phyloP scores from a whole-genome alignment of 1,140 invertebrate species.

The Drosophila ambigua region DNA sequence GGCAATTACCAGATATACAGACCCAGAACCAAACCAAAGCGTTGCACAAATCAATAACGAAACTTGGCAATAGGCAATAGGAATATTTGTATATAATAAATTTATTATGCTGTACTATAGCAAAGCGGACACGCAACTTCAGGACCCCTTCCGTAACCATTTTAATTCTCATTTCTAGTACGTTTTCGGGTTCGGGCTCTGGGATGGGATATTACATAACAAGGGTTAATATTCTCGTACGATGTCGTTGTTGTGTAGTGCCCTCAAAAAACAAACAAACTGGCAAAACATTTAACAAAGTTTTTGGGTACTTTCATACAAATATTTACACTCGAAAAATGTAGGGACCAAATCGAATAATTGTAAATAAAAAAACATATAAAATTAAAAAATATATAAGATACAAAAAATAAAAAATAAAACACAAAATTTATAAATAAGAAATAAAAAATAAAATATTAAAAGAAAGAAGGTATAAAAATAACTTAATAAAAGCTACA shows the following conservation, averaged over 20 bases:
- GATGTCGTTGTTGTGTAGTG: constrained; percentile 29
- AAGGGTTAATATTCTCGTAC: constrained; percentile 67
- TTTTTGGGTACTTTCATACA: not conserved
- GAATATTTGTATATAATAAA: constrained; percentile 31
- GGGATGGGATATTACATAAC: constrained; percentile 57
- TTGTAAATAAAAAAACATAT: no score
- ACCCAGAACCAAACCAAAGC: constrained; percentile 9
- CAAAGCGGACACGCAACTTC: constrained; percentile 56
- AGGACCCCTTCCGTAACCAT: constrained; percentile 1
- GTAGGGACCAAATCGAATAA: no score
- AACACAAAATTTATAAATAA: no score
- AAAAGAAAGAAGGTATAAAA: no score
- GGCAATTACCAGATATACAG: constrained; percentile 51
- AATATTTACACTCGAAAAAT: no score
- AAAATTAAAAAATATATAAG: no score
- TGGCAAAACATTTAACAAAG: not conserved
- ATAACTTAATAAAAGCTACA: no score
- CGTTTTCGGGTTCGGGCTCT: not conserved
- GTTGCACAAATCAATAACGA: constrained; percentile 71
- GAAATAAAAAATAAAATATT: no score
- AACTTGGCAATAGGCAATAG: constrained; percentile 52
- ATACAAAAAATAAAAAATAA: no score
- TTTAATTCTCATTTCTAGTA: no score
- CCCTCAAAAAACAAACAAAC: constrained; percentile 33
- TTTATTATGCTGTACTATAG: not conserved